Evolutionary conservation across 2,888 invertebrate genomes (phyloP).

Genomic region (Seladonia tumulorum): DNA sequence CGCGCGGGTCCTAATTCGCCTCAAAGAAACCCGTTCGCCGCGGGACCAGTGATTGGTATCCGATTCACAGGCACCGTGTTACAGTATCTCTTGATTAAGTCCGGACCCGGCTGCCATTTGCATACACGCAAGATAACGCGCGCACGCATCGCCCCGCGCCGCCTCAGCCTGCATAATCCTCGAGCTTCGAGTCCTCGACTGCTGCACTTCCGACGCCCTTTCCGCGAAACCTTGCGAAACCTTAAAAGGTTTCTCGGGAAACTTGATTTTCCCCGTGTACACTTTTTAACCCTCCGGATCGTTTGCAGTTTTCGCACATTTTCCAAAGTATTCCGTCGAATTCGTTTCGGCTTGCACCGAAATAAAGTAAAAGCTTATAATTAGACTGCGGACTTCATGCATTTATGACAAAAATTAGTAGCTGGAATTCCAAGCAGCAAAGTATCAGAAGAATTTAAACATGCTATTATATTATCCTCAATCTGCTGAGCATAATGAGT

Average conservation of each 20-base stretch:
- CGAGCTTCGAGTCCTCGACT: constrained; percentile 16
- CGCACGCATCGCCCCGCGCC: background rate
- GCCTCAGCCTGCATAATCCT: constrained; percentile 4
- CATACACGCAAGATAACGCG: constrained; percentile 47
- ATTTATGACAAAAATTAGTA: too few relatives aligned
- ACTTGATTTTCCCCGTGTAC: background rate
- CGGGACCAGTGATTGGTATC: constrained; percentile 44
- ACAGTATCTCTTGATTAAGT: constrained; percentile 47
- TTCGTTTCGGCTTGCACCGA: too few relatives aligned
- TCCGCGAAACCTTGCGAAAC: background rate
- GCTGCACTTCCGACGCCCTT: background rate
- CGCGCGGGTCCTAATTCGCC: constrained; percentile 5
- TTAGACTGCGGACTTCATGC: too few relatives aligned
- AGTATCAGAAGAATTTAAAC: too few relatives aligned
- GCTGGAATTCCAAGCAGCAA: too few relatives aligned
- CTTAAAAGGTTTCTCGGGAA: background rate
- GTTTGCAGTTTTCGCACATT: background rate
- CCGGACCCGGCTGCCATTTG: constrained; percentile 27
- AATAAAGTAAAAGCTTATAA: too few relatives aligned
- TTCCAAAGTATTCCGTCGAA: too few relatives aligned
- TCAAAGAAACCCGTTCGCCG: constrained; percentile 39
- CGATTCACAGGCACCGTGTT: constrained; percentile 17
- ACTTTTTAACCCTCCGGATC: background rate
- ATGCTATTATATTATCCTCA: too few relatives aligned
- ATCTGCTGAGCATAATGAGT: too few relatives aligned